Conservation (phyloP, 2,113 vertebrate genomes). For the Thalassoma bifasciatum region DNA sequence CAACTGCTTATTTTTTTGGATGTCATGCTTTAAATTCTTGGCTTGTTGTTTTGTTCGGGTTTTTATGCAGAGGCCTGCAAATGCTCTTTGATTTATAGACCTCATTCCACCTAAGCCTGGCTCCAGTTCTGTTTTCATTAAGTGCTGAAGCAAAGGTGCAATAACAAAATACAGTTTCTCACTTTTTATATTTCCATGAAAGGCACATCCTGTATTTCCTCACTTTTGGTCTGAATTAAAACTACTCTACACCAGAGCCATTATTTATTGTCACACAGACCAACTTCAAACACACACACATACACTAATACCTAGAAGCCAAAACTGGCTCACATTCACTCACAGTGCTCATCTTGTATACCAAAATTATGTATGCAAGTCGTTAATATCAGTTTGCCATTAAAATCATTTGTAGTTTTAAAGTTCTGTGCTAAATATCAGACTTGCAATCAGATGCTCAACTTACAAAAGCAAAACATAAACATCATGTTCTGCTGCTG, state of each 20-base stretch:
- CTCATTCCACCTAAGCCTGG: slow-evolving; percentile 16
- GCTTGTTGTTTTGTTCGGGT: not conserved
- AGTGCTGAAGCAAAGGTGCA: slow-evolving; percentile 25
- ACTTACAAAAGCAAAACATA: slow-evolving; percentile 2
- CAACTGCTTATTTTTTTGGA: not conserved
- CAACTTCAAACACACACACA: slow-evolving; percentile 8
- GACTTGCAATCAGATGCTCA: slow-evolving; percentile 2
- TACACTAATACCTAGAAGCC: slow-evolving; percentile 4
- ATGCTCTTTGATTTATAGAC: slow-evolving; percentile 53
- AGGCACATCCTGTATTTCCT: slow-evolving; percentile 17
- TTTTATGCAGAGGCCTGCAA: slow-evolving; percentile 20
- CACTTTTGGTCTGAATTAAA: slow-evolving; percentile 36
- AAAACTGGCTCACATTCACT: slow-evolving; percentile 26
- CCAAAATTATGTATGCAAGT: slow-evolving; percentile 4
- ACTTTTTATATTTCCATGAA: slow-evolving; percentile 32
- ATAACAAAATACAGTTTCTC: slow-evolving; percentile 17
- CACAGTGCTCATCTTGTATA: slow-evolving; percentile 24
- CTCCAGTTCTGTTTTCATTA: not conserved
- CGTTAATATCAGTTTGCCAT: slow-evolving; percentile 6
- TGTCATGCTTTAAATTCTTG: not conserved
- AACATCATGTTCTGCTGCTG: slow-evolving; percentile 13
- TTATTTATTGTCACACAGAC: slow-evolving; percentile 64
- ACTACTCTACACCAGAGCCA: slow-evolving; percentile 28
- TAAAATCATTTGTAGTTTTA: not conserved
- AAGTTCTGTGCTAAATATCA: not conserved